Base-by-base conservation (phyloP, 2,888 invertebrate species). In the Diploptera punctata region DNA sequence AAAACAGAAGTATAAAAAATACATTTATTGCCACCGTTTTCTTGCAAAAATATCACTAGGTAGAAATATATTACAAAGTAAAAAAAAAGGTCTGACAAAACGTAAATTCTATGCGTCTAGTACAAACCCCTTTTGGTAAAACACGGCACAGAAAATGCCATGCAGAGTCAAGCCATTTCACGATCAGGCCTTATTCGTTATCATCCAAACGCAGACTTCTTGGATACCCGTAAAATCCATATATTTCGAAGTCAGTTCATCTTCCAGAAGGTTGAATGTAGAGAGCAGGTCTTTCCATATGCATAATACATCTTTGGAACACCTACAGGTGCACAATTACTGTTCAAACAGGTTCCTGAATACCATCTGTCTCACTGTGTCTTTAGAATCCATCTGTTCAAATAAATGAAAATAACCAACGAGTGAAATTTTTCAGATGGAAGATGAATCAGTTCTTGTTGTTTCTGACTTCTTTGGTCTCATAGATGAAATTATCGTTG, bases 11-110 rank as follows among this genome's bases (percentile, higher is more conserved):
- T 57, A 21, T 67, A 67, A 68, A 31, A 67, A 72, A 68, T 72
- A 68, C 68, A 72, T 72, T 72, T 72, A 72, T 68, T 71, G 71
- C 67, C 72, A 72, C 72, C 67, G 68, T 72, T 72, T 69, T 72
- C 72, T 72, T 72, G 72, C 67, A 72, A 72, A 72, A 67, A 61
- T 65, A 54, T 65, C 61, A 60, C 47, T 67, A 68, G 43, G 29
- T 67, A 72, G 26, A 72, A 67, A 67, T 43, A 67, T 68, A 68
- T 62, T 49, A 47, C 47, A 65, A 29, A 44, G 19, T 65, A 52
- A 16, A 65, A 70, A n/a, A 75, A 52, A 54, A 75, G 75, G 67
- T 67, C 1, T 49, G n/a, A 19, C 16, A 67, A 10, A n/a, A 43
- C n/a, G n/a, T 29, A 57, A 47, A 3, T 3, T 57, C 13, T 2